These are phyloP conservation scores for Pseudochaenichthys georgianus DNA, from an alignment of 2,797 vertebrate species.

Conservation along the genomic window DNA sequence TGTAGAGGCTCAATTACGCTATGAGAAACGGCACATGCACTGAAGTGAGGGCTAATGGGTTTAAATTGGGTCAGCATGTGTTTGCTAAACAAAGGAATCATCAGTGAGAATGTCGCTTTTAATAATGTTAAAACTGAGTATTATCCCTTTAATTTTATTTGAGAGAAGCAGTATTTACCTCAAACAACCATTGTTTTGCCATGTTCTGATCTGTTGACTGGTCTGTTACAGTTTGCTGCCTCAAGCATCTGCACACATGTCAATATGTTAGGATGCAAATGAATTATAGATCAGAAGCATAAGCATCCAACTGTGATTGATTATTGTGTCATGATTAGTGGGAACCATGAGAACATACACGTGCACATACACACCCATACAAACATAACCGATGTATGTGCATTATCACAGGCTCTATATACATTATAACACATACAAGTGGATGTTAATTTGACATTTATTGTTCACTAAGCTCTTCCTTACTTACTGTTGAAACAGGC, in stretches of 20 bases:
- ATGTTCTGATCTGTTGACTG: constrained; percentile 39
- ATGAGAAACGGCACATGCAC: not conserved
- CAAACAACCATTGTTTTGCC: constrained; percentile 11
- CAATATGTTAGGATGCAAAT: constrained; percentile 53
- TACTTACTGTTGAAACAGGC: no score
- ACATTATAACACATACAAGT: not conserved
- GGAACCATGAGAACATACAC: constrained; percentile 24
- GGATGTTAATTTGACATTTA: not conserved
- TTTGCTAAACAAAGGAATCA: constrained; percentile 12
- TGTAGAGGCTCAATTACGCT: no score
- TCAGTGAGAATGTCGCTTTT: not conserved
- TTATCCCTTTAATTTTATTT: constrained; percentile 1
- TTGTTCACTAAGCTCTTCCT: not conserved
- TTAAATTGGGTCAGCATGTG: not conserved
- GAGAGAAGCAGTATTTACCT: constrained; percentile 4
- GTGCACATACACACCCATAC: constrained; percentile 15
- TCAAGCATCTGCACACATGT: constrained; percentile 54
- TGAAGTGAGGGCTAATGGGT: not conserved
- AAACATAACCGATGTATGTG: not conserved
- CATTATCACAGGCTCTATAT: not conserved
- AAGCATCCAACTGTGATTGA: constrained; percentile 63
- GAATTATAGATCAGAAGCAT: constrained; percentile 79
- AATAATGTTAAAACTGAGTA: constrained; percentile 1
- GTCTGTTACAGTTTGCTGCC: constrained; percentile 37
- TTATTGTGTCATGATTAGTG: constrained; percentile 70